Evolutionary conservation across 2,888 invertebrate species (phyloP).

Genomic region (Nineta flava): DNA sequence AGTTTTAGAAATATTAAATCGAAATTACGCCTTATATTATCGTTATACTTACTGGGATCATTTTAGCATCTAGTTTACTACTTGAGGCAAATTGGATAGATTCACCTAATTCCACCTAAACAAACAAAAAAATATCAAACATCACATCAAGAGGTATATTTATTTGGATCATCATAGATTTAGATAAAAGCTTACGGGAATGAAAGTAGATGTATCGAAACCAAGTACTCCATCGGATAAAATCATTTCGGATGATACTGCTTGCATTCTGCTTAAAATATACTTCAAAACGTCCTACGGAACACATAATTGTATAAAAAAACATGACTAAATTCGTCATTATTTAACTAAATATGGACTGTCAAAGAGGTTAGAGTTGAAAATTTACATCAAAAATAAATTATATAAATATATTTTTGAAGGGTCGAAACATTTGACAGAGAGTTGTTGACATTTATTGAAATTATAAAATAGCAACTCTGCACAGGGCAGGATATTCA

Average conservation of each 20-base stretch:
- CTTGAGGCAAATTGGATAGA: background rate
- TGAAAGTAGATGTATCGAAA: conserved; percentile 24
- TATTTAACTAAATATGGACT: background rate
- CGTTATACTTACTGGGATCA: conserved; percentile 3
- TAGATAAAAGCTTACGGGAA: conserved; percentile 25
- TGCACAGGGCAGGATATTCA: conserved; percentile 11
- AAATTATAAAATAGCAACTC: conserved; percentile 1
- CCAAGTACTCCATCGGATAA: conserved; percentile 24
- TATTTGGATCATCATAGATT: background rate
- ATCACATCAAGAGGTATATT: background rate
- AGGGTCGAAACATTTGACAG: background rate
- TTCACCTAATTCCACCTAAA: conserved; percentile 18
- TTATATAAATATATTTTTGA: background rate
- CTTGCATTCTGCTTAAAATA: conserved; percentile 9
- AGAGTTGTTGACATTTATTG: background rate
- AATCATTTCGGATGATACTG: conserved; percentile 20
- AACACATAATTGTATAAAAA: background rate
- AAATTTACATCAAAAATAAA: background rate
- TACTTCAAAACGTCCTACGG: background rate
- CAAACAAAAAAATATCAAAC: background rate
- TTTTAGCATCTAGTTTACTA: background rate
- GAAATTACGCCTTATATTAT: too few relatives aligned
- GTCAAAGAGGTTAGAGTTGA: background rate
- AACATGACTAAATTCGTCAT: background rate
- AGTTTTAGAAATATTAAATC: too few relatives aligned